These are phyloP conservation scores for Chloroceryle amazona DNA, from an alignment of 2,797 vertebrate species.

Conservation along the genomic window DNA sequence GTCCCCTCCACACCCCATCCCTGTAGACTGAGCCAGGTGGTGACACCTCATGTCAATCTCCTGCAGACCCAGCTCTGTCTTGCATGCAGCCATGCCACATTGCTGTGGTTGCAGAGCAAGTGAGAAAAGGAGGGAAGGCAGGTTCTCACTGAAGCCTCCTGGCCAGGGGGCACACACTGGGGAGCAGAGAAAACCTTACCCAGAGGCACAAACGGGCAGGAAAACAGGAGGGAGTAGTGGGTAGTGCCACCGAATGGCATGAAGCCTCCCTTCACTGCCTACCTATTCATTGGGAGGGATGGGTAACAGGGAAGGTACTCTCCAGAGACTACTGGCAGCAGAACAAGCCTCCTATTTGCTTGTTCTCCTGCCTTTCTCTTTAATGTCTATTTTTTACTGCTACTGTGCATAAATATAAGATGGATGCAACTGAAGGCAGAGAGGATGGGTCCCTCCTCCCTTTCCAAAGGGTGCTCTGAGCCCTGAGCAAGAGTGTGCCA, in stretches of 20 bases:
- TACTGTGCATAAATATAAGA: background rate
- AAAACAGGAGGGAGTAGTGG: background rate
- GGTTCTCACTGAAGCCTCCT: background rate
- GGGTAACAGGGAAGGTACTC: background rate
- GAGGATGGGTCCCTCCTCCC: background rate
- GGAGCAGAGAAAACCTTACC: background rate
- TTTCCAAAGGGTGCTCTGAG: background rate
- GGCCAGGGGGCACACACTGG: accelerated
- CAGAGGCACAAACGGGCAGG: background rate
- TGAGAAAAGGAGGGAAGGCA: background rate
- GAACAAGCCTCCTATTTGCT: background rate
- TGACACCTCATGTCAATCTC: background rate
- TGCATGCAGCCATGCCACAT: background rate
- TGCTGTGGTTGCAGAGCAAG: background rate
- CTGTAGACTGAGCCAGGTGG: background rate
- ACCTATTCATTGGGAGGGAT: background rate
- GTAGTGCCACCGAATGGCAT: background rate
- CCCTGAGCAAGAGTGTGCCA: background rate
- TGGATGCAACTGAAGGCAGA: background rate
- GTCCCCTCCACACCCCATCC: background rate
- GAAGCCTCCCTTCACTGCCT: background rate
- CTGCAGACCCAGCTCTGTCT: background rate
- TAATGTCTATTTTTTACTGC: background rate
- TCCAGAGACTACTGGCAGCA: background rate
- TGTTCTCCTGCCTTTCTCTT: background rate